Evolutionary conservation across 23 tunicate species (phyloP), one percentile per base, ranked within the genome.

Genomic region (Trididemnum nubilum): DNA sequence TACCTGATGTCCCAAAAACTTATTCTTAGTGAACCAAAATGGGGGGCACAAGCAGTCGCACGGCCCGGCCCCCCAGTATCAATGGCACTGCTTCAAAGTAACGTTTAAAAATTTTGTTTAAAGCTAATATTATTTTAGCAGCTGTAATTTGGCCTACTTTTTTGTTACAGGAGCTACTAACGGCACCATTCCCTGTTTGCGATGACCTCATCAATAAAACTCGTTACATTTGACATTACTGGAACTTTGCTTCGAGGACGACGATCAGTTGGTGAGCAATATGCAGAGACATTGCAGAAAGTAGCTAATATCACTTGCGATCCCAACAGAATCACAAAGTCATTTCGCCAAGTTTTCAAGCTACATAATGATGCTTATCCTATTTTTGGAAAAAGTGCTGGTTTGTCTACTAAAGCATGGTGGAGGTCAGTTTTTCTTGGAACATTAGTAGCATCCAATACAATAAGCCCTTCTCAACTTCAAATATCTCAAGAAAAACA

Each of bases 201-300:
- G n/a, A n/a, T n/a, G n/a, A n/a, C n/a, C n/a, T n/a, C n/a, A n/a
- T n/a, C n/a, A n/a, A 35, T 88, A 2, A 39, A 85, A 69, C 36
- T 88, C 49, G 37, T 88, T 3, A 75, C 85, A 22, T 88, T 88
- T 38, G 93, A 88, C 77, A 87, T 88, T 27, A 88, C 93, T 24
- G 80, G 83, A 50, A 88, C 93, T 2, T 38, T 88, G 15, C 33
- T 88, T 27, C 36, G 73, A 35, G 65, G 37, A 21, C 28, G 1
- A 24, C 26, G 24, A 18, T 4, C 73, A 40, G 93, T 82, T 19
- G 87, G 83, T 12, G 65, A 64, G 33, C 93, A 88, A 67, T 88
- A 88, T 66, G 76, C 93, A 2, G 52, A 33, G 33, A 71, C 52
- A 1, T 38, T 82, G 1, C 19, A 49, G 1, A 69, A 85, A 50